Percentiles rank a stretch among this genome's conserved stretches.
phyloP scores from a whole-genome alignment of 2,797 vertebrate species.

The Betta splendens region DNA sequence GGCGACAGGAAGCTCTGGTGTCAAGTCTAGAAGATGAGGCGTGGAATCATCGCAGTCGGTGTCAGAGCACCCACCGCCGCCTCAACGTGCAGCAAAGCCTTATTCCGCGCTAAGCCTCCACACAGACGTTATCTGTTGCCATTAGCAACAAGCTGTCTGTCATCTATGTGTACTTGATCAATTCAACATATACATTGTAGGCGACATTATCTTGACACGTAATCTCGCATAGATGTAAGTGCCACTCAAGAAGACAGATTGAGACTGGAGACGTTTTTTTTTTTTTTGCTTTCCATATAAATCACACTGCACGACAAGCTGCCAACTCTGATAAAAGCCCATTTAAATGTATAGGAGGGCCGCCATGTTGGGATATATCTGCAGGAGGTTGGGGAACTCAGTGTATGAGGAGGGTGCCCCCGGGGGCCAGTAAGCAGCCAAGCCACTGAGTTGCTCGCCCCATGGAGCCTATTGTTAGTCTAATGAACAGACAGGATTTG shows the following conservation, averaged over 20 bases:
- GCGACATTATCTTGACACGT: slow-evolving; percentile 35
- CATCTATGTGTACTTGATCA: slow-evolving; percentile 32
- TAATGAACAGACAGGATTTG: slow-evolving; percentile 86
- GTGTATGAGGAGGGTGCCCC: slow-evolving; percentile 78
- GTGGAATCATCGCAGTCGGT: too few relatives aligned
- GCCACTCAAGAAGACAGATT: slow-evolving; percentile 40
- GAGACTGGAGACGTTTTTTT: slow-evolving; percentile 34
- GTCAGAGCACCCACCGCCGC: too few relatives aligned
- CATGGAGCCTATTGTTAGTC: slow-evolving; percentile 79
- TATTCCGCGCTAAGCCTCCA: slow-evolving; percentile 25
- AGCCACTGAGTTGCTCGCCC: slow-evolving; percentile 71
- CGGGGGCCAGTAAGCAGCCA: slow-evolving; percentile 62
- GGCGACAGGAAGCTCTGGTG: too few relatives aligned
- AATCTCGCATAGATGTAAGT: slow-evolving; percentile 33
- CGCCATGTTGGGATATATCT: slow-evolving; percentile 57
- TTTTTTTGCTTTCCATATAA: slow-evolving; percentile 34
- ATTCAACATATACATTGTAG: slow-evolving; percentile 26
- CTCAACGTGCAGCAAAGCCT: too few relatives aligned
- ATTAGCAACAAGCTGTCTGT: slow-evolving; percentile 34
- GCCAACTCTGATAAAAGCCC: slow-evolving; percentile 67
- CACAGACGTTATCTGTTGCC: slow-evolving; percentile 34
- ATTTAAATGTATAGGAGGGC: slow-evolving; percentile 82
- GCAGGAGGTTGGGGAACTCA: slow-evolving; percentile 63
- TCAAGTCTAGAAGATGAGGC: too few relatives aligned
- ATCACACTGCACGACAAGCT: slow-evolving; percentile 56